Evolutionary conservation across 2,888 invertebrate genomes (phyloP).

Genomic region (Catocala nupta): DNA sequence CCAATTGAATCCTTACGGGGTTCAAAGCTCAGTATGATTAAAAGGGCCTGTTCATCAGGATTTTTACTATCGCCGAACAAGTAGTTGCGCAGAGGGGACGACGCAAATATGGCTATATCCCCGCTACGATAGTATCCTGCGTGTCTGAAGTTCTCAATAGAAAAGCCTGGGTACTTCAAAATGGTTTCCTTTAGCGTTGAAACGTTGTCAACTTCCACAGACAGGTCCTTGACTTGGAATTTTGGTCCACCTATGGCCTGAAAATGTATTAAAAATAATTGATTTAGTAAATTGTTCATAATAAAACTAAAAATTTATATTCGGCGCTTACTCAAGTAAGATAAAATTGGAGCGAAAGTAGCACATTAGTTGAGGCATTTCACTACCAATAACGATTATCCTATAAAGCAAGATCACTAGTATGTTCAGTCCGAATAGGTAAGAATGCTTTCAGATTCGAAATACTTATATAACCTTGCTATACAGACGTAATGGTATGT

Average conservation of each 20-base stretch:
- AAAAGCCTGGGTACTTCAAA: constrained; percentile 1
- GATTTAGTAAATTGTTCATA: too few relatives aligned
- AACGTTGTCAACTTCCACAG: neutral
- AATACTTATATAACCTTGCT: too few relatives aligned
- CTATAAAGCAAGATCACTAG: too few relatives aligned
- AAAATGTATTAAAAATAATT: neutral
- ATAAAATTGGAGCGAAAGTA: too few relatives aligned
- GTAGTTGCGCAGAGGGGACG: constrained; percentile 10
- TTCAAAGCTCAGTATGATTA: constrained; percentile 1
- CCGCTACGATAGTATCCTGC: neutral
- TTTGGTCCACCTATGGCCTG: constrained; percentile 13
- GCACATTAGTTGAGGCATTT: too few relatives aligned
- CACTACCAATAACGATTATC: too few relatives aligned
- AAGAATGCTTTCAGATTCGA: too few relatives aligned
- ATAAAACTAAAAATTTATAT: too few relatives aligned
- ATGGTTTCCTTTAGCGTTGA: neutral
- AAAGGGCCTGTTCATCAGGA: constrained; percentile 5
- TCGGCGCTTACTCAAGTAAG: too few relatives aligned
- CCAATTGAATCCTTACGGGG: neutral
- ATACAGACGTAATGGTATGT: too few relatives aligned
- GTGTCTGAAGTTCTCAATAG: constrained; percentile 5
- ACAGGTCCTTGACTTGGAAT: constrained; percentile 12
- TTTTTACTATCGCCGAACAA: neutral
- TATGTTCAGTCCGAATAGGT: too few relatives aligned
- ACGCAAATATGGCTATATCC: constrained; percentile 10